Evolutionary conservation across 2,113 vertebrate species (phyloP).

Genomic region (Psammodynastes pulverulentus): DNA sequence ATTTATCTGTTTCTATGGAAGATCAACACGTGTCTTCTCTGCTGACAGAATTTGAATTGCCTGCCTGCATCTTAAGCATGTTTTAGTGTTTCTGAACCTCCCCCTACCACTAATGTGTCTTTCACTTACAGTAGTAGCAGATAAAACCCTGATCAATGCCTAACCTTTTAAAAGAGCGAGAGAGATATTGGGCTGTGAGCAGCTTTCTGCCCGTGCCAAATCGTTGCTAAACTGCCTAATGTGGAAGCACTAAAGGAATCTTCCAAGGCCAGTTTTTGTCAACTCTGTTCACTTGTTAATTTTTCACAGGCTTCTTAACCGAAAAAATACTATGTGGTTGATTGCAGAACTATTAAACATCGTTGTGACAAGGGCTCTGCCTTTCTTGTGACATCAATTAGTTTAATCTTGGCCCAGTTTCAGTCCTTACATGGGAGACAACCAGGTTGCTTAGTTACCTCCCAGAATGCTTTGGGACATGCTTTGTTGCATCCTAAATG

Average conservation of each 20-base stretch:
- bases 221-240: not conserved
- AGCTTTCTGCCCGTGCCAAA: not conserved
- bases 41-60: not conserved
- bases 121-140: not conserved
- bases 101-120: not conserved
- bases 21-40: not conserved
- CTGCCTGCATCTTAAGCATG: not conserved
- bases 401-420: not conserved
- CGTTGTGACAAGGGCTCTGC: not conserved
- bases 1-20: not conserved
- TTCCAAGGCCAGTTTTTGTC: not conserved
- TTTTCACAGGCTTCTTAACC: not conserved
- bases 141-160: not conserved
- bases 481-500: not conserved
- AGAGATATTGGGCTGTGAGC: not conserved
- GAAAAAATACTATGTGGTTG: not conserved
- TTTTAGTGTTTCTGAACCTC: not conserved
- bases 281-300: not conserved
- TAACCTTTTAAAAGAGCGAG: not conserved
- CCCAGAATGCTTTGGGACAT: not conserved
- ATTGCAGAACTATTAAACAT: not conserved
- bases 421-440: conserved; percentile 12
- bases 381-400: conserved; percentile 9
- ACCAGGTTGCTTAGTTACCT: conserved; percentile 18
- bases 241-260: not conserved